Base-by-base conservation (phyloP, 2,888 invertebrate species). In the Malthinus flaveolus region DNA sequence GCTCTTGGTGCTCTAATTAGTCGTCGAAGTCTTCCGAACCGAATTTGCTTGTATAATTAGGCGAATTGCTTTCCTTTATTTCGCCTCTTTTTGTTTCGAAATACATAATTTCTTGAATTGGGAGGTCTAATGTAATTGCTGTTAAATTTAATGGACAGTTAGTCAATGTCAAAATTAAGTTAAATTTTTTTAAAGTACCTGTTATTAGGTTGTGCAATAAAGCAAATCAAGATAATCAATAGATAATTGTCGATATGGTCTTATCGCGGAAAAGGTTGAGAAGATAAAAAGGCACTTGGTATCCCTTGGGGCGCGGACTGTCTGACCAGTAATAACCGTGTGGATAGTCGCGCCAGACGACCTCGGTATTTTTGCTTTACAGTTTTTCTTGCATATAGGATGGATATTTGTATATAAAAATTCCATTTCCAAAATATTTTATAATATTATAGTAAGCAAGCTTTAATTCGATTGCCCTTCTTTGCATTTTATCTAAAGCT, bases 261-360 rank as follows among this genome's bases (percentile, higher is more conserved):
- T 67, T 66, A 67, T 67, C 66, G 60, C 55, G 62, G 50, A 56
- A 59, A 64, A 53, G 56, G 36, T 52, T 52, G 54, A 65, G 65
- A 65, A 65, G 65, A 65, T 62, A 58, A 62, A 62, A 64, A 59
- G 62, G 62, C 58, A 59, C 52, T 62, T 68, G 23, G 23, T 64
- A 63, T 70, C 59, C 65, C 70, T 68, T 49, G 70, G 57, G 69
- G 69, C 69, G 65, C 65, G 67, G 68, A 68, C 65, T 66, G 70
- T 68, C 68, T 68, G 68, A 66, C 62, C 49, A 61, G 57, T 68
- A 68, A 68, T 67, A 68, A 67, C 62, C 64, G 66, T 63, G 67
- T 66, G 64, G 56, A 23, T 42, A 65, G 56, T 50, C 59, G 62
- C 63, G 64, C 66, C 68, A 68, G 66, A 66, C 68, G 57, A 54